Evolutionary conservation across 2,888 invertebrate genomes (phyloP), one percentile per base, ranked within the genome.

Genomic region (Steinernema carpocapsae): DNA sequence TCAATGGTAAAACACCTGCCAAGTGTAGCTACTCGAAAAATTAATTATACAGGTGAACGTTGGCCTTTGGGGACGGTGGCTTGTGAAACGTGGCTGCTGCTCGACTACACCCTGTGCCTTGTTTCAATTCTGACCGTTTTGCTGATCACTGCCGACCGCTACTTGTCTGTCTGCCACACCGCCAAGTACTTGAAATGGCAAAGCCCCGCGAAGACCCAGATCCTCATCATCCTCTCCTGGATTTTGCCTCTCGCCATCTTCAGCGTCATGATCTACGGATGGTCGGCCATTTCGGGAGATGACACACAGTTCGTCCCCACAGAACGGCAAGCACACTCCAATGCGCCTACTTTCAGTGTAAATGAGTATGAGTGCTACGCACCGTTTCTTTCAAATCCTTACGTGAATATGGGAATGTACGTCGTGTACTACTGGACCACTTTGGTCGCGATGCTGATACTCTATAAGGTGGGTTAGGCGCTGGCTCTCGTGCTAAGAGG

Each of bases 121-220:
- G 86, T 87, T 10, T 87, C 87, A 19, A 87, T 87, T 75, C 74
- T 87, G 29, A 87, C 87, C 10, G 87, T 87, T 1, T 76, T 87
- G 12, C 78, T 87, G 14, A 86, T 87, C 32, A 86, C 86, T 17
- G 82, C 85, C 7, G 86, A 86, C 75, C 80, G 87, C 24, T 86
- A 84, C 72, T 42, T 80, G 74, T 83, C 81, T 73, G 87, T 87
- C 10, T 85, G 85, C 46, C 83, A 88, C 71, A 84, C 87, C 12
- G 87, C 87, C 29, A 81, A 81, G 72, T 87, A 87, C 74, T 76
- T 88, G 6, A 85, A 85, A 76, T 87, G 88, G 88, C 87, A 87
- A 74, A 83, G 97, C 3, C 94, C 95, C 87, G 92, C 92, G 78
- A 92, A 94, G 83, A 96, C 83, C 4, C 76, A 83, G 72, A 71